A percentile compares a stretch with the other conserved stretches of the same genome.
These are phyloP conservation scores for Pseudochirops corinnae DNA, from an alignment of 2,797 vertebrate species.

Conservation along the genomic window DNA sequence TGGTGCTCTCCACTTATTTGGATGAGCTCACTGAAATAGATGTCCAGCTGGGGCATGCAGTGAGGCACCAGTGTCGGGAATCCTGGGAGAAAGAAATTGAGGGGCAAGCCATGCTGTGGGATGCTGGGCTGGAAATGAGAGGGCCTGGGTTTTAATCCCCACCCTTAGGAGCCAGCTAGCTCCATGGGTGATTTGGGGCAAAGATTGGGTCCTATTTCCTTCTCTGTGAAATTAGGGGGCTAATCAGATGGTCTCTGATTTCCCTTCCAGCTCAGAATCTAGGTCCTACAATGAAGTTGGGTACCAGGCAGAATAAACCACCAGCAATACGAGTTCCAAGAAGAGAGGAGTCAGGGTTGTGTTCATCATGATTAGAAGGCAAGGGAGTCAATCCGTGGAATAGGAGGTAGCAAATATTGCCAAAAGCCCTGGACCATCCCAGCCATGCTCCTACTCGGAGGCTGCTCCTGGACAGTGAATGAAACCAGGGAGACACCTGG, in stretches of 20 bases:
- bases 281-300: background rate
- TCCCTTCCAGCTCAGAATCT: background rate
- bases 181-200: background rate
- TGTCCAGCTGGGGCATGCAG: background rate
- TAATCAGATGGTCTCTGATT: background rate
- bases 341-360: background rate
- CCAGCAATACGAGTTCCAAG: background rate
- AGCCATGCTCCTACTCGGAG: background rate
- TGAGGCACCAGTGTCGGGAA: background rate
- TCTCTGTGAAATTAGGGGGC: background rate
- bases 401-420: background rate
- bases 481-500: background rate
- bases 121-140: background rate
- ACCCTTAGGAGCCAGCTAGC: background rate
- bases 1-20: background rate
- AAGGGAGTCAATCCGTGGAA: background rate
- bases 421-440: background rate
- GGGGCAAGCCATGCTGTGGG: background rate
- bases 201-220: background rate
- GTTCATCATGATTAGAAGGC: background rate
- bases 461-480: background rate
- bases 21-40: background rate
- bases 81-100: background rate
- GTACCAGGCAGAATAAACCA: background rate
- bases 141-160: background rate